A percentile compares a stretch with the other conserved stretches of the same genome.
phyloP scores from a whole-genome alignment of 2,797 vertebrate genomes.

The Hephaestus fuliginosus region DNA sequence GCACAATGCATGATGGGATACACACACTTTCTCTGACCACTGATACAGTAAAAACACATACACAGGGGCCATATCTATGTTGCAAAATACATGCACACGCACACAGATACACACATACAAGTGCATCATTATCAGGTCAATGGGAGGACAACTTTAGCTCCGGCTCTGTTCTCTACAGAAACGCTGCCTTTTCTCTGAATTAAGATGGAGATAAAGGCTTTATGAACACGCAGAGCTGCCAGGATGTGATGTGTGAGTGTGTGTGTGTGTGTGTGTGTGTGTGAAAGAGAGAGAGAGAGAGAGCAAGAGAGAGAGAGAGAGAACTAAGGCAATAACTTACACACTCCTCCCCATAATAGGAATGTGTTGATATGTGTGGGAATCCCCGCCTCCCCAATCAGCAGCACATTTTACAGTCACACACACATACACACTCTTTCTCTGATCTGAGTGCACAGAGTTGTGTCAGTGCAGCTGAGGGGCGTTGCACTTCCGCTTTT shows the following conservation, averaged over 20 bases:
- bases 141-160: conserved; percentile 63
- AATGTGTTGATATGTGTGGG: neutral
- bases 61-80: conserved; percentile 52
- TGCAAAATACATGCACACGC: conserved; percentile 44
- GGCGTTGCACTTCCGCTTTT: conserved; percentile 40
- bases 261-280: too few relatives aligned
- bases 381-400: neutral
- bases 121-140: conserved; percentile 45
- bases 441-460: neutral
- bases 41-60: conserved; percentile 22
- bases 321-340: neutral
- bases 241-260: neutral
- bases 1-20: conserved; percentile 15
- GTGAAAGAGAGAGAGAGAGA: neutral
- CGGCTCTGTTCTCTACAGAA: conserved; percentile 15
- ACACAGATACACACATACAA: conserved; percentile 35
- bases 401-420: neutral
- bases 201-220: neutral
- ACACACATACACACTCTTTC: neutral
- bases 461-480: neutral
- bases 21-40: conserved; percentile 42
- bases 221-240: neutral
- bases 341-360: neutral
- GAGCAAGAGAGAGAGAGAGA: neutral
- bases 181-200: conserved; percentile 1